phyloP scores from a whole-genome alignment of 2,888 invertebrate species.

The Odontocerum albicorne region DNA sequence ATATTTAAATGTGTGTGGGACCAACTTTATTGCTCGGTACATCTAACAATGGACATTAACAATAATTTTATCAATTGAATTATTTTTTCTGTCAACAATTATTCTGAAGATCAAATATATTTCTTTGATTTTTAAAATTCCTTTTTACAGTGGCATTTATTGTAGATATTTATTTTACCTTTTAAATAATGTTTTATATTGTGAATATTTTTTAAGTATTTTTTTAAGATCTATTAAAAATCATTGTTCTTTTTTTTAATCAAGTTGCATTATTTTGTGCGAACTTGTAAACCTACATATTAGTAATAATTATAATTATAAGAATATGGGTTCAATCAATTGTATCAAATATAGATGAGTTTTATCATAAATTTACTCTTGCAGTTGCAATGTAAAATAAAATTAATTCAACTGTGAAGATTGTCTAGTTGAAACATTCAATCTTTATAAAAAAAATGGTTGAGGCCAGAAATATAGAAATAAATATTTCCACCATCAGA shows the following conservation, averaged over 20 bases:
- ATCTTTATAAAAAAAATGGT: constrained; percentile 27
- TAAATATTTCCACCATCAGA: constrained; percentile 21
- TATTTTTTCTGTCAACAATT: too few relatives aligned
- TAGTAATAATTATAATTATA: constrained; percentile 19
- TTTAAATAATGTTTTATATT: constrained; percentile 23
- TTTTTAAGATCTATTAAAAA: constrained; percentile 19
- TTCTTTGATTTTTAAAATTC: too few relatives aligned
- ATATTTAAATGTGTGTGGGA: too few relatives aligned
- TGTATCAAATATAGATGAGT: constrained; percentile 15
- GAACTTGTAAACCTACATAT: constrained; percentile 27
- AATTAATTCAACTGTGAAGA: constrained; percentile 17
- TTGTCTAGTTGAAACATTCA: constrained; percentile 26
- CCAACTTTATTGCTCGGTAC: too few relatives aligned
- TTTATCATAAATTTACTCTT: constrained; percentile 15
- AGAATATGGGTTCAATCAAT: constrained; percentile 24
- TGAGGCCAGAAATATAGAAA: constrained; percentile 27
- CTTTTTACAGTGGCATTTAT: constrained; percentile 24
- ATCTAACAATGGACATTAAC: too few relatives aligned
- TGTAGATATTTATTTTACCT: constrained; percentile 31
- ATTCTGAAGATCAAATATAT: too few relatives aligned
- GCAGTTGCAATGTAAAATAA: constrained; percentile 24
- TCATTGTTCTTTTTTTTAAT: constrained; percentile 18
- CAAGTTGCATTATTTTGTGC: constrained; percentile 26
- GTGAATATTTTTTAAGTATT: constrained; percentile 22
- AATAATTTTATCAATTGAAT: too few relatives aligned